Evolutionary conservation across 2,797 vertebrate species (phyloP), one percentile per base, ranked within the genome.

Genomic region (Saxicola maurus): DNA sequence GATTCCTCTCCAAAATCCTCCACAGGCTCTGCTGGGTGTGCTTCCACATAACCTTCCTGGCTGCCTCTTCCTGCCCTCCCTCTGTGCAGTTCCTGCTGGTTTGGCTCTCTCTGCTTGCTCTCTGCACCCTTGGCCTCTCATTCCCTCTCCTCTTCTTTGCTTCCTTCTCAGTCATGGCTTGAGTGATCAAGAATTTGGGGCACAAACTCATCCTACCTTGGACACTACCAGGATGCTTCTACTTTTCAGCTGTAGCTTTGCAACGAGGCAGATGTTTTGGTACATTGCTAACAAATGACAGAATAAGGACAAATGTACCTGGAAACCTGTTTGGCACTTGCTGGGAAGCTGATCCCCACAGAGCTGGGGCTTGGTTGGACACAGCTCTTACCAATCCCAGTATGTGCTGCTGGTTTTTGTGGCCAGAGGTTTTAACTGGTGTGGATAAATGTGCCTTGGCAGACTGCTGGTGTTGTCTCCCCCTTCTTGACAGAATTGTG

Each of bases 11-110:
- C 3, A 2, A 33, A 87, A 62, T 94, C 48, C 78, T 67, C 82
- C 18, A 4, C 0, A 10, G 75, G 40, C 68, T 75, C 43, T 35
- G 68, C 65, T 79, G 75, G 38, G 64, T 80, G 82, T n/a, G 4
- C 46, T 83, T 51, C 4, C 68, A 65, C 7, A 5, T 86, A 81
- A 89, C 89, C 87, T 87, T 55, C 78, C 78, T 84, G 82, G 30
- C 81, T 92, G 9, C 52, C 15, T 62, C 42, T 43, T 64, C 57
- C 73, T 73, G 48, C 83, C 79, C 66, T 66, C 28, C 18, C 40
- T 61, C 53, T 7, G 0, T 10, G 57, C 3, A 0, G 35, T 6
- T 87, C 53, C 46, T 82, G 91, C 87, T 85, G 91, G 7, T 75
- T 77, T 73, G 80, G 60, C 21, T 6, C 10, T 17, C 33, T 69